Evolutionary conservation across 1,140 invertebrate species (phyloP).

Genomic region (Eueides isabella): DNA sequence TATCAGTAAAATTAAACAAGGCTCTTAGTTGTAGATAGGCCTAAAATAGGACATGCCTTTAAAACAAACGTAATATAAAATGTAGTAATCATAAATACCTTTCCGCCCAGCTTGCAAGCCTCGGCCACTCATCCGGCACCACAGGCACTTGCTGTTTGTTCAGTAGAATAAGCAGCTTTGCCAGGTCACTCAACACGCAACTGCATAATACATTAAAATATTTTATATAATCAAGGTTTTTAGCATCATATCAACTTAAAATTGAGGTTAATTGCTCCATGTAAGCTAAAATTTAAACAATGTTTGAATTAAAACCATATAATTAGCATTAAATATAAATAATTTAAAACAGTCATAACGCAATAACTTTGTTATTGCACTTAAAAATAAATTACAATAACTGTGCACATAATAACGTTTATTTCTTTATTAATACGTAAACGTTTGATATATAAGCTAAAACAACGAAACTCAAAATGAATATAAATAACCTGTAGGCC

Average conservation of each 20-base stretch:
- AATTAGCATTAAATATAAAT: constrained; percentile 1
- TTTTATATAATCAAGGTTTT: constrained; percentile 11
- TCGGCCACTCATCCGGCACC: constrained; percentile 90
- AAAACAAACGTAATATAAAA: background rate
- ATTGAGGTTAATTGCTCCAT: constrained; percentile 23
- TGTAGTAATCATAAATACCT: constrained; percentile 63
- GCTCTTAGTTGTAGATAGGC: background rate
- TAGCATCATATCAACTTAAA: background rate
- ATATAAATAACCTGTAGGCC: constrained; percentile 76
- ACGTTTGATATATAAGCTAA: no score
- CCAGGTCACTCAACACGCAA: constrained; percentile 88
- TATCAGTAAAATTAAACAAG: background rate
- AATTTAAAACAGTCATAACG: background rate
- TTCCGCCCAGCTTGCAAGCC: constrained; percentile 88
- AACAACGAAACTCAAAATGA: background rate
- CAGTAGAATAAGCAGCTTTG: constrained; percentile 87
- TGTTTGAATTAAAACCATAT: background rate
- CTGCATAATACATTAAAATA: constrained; percentile 63
- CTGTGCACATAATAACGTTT: no score
- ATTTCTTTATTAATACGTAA: no score
- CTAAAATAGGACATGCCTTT: background rate
- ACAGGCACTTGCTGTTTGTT: constrained; percentile 87
- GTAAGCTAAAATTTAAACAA: constrained; percentile 9
- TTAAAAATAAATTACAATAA: background rate
- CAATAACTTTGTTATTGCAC: background rate